Conservation (phyloP, 2,113 vertebrate species). For the Larimichthys crocea region DNA sequence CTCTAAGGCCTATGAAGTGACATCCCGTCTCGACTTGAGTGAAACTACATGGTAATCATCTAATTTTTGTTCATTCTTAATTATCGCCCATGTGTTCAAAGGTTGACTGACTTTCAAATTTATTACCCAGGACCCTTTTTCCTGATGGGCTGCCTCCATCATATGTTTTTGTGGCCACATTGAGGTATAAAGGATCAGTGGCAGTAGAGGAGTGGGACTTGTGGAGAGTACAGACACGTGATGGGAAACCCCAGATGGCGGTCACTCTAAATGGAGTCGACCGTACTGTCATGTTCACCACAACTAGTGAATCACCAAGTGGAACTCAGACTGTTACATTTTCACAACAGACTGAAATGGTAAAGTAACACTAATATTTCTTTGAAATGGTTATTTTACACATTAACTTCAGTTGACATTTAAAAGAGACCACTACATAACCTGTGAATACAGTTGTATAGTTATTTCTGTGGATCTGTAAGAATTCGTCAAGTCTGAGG, state of each 20-base stretch:
- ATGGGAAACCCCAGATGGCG: conserved; percentile 92
- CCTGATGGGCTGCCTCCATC: conserved; percentile 97
- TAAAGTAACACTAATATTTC: conserved; percentile 70
- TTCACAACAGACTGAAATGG: conserved; percentile 85
- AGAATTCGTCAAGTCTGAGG: neutral
- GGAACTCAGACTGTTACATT: conserved; percentile 91
- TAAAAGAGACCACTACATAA: neutral
- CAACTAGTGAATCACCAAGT: conserved; percentile 87
- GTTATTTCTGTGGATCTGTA: neutral
- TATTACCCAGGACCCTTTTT: conserved; percentile 88
- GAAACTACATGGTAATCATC: conserved; percentile 89
- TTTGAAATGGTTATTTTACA: neutral
- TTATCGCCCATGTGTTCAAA: neutral
- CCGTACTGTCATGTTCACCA: conserved; percentile 90
- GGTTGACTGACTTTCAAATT: conserved; percentile 21
- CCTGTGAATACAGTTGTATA: neutral
- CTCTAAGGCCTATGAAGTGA: conserved; percentile 93
- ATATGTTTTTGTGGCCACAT: conserved; percentile 95
- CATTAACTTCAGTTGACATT: neutral
- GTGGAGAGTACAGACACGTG: conserved; percentile 92
- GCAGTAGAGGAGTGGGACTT: conserved; percentile 94
- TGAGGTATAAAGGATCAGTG: conserved; percentile 91
- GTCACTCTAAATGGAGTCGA: conserved; percentile 92
- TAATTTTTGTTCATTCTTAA: neutral
- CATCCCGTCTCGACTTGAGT: conserved; percentile 89